Percentiles rank a stretch among this genome's conserved stretches.
These are phyloP conservation scores for Thereva nobilitata DNA, from an alignment of 2,888 invertebrate genomes.

Conservation along the genomic window DNA sequence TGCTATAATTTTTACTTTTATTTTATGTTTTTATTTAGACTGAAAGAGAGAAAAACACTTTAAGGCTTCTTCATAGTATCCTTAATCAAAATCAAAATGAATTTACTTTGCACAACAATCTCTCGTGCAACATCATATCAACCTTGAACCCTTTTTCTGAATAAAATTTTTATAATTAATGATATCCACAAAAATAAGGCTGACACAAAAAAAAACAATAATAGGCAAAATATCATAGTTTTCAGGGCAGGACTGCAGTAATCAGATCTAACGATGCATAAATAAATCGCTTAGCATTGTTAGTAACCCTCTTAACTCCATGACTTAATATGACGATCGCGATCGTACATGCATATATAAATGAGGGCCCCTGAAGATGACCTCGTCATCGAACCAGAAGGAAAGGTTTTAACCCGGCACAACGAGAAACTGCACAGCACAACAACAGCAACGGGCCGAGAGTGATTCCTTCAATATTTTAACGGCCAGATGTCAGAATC, in stretches of 20 bases:
- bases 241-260: slow-evolving; percentile 26
- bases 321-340: slow-evolving; percentile 26
- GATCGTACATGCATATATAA: slow-evolving; percentile 10
- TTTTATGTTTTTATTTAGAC: too few relatives aligned
- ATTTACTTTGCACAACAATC: too few relatives aligned
- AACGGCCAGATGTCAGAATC: slow-evolving; percentile 40
- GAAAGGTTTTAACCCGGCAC: slow-evolving; percentile 7
- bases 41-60: too few relatives aligned
- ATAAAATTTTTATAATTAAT: slow-evolving; percentile 6
- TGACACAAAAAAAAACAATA: slow-evolving; percentile 32
- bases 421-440: not conserved
- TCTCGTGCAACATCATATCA: too few relatives aligned
- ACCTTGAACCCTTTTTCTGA: too few relatives aligned
- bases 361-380: slow-evolving; percentile 21
- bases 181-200: slow-evolving; percentile 8
- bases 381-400: slow-evolving; percentile 23
- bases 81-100: too few relatives aligned
- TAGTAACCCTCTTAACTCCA: slow-evolving; percentile 25
- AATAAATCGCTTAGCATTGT: slow-evolving; percentile 46
- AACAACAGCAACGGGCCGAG: not conserved
- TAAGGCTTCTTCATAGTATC: too few relatives aligned
- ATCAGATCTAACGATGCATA: slow-evolving; percentile 47
- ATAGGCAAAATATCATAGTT: slow-evolving; percentile 41
- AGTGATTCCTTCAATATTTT: slow-evolving; percentile 26
- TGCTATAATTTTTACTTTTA: too few relatives aligned